Evolutionary conservation across 2,888 invertebrate species (phyloP).

Genomic region (Apodemia mormo): DNA sequence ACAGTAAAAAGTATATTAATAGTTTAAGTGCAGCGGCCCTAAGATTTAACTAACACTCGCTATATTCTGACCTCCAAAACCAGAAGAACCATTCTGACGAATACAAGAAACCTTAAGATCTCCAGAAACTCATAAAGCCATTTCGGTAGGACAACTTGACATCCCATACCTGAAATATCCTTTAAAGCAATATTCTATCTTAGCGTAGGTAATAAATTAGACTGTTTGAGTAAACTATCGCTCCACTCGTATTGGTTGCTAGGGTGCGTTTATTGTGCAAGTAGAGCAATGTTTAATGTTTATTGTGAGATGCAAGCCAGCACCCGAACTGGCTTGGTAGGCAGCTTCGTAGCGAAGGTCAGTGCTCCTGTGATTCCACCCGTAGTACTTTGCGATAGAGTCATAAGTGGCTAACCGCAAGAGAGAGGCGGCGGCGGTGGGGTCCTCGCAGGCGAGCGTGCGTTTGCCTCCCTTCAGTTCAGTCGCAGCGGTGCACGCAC

Average conservation of each 20-base stretch:
- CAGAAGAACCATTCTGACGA: no score
- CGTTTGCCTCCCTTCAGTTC: constrained; percentile 65
- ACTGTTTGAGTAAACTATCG: constrained; percentile 9
- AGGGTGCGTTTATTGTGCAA: constrained; percentile 42
- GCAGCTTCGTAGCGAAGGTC: constrained; percentile 63
- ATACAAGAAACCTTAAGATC: no score
- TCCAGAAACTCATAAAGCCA: no score
- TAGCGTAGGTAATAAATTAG: background rate
- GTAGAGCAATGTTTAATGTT: constrained; percentile 55
- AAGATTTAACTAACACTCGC: no score
- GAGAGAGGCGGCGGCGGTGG: constrained; percentile 75
- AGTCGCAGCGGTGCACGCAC: constrained; percentile 81
- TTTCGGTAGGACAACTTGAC: no score
- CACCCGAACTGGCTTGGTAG: constrained; percentile 48
- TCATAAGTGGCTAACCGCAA: constrained; percentile 64
- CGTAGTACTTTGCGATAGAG: constrained; percentile 73
- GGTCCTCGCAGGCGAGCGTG: constrained; percentile 62
- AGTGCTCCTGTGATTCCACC: constrained; percentile 73
- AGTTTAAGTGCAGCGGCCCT: no score
- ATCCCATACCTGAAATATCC: no score
- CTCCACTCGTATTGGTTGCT: constrained; percentile 21
- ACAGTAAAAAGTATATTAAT: no score
- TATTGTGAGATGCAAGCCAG: constrained; percentile 47
- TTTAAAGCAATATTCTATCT: background rate
- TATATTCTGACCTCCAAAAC: no score